Conservation (phyloP, 2,888 invertebrate species). For the Mythimna loreyi region DNA sequence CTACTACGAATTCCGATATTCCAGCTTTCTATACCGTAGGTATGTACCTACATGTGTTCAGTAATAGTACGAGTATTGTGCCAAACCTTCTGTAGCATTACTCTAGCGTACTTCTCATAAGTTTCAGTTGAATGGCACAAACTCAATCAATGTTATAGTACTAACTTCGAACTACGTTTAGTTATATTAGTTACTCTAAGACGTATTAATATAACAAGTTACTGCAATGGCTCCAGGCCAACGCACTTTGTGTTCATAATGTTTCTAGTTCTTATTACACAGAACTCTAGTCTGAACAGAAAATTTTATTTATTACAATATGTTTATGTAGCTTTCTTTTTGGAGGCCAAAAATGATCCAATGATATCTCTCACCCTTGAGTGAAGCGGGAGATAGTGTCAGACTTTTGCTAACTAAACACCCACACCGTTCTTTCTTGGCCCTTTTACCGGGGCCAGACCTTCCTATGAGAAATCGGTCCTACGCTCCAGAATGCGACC, state of each 20-base stretch:
- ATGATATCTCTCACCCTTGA: too few relatives aligned
- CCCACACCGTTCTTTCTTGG: too few relatives aligned
- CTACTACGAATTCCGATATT: neutral
- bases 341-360: too few relatives aligned
- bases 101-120: slow-evolving; percentile 27
- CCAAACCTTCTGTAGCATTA: slow-evolving; percentile 17
- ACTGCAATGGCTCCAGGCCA: slow-evolving; percentile 12
- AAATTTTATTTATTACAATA: neutral
- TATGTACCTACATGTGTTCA: neutral
- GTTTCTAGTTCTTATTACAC: slow-evolving; percentile 9
- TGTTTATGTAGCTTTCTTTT: too few relatives aligned
- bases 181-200: slow-evolving; percentile 28
- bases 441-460: too few relatives aligned
- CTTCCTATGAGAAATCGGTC: too few relatives aligned
- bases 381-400: too few relatives aligned
- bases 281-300: neutral
- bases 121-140: slow-evolving; percentile 19
- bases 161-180: slow-evolving; percentile 31
- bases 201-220: slow-evolving; percentile 23
- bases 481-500: too few relatives aligned
- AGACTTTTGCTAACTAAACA: too few relatives aligned
- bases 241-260: slow-evolving; percentile 19
- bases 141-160: slow-evolving; percentile 24
- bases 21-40: neutral
- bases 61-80: neutral